phyloP scores from a whole-genome alignment of 1,140 invertebrate species.

The Contarinia nasturtii region DNA sequence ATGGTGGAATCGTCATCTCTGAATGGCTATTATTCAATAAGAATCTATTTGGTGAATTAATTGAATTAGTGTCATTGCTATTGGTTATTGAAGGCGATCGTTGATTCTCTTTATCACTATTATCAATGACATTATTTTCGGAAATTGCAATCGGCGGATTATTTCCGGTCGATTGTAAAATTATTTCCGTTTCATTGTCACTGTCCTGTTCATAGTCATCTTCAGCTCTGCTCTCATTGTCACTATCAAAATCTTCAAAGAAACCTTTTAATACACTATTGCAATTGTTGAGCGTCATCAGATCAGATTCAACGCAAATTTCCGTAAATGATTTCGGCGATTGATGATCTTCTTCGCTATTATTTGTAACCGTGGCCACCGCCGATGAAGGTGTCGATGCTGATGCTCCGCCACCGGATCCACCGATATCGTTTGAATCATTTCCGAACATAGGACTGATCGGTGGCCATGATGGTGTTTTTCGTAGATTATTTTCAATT shows the following conservation, averaged over 20 bases:
- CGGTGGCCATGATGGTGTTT: slow-evolving; percentile 38
- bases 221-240: not conserved
- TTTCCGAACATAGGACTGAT: slow-evolving; percentile 23
- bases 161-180: not conserved
- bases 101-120: not conserved
- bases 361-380: slow-evolving; percentile 1
- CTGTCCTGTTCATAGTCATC: not conserved
- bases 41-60: not conserved
- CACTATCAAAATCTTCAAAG: slow-evolving; percentile 8
- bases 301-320: slow-evolving; percentile 24
- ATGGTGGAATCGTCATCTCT: not conserved
- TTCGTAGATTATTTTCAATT: slow-evolving; percentile 33
- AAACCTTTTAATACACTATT: slow-evolving; percentile 24
- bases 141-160: not conserved
- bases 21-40: not conserved
- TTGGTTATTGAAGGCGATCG: not conserved
- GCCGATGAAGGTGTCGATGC: not conserved
- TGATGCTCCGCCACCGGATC: slow-evolving; percentile 7
- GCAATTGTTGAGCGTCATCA: slow-evolving; percentile 15
- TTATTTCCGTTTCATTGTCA: not conserved
- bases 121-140: not conserved
- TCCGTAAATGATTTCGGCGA: slow-evolving; percentile 18
- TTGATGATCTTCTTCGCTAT: slow-evolving; percentile 2
- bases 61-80: not conserved
- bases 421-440: slow-evolving; percentile 4